Conservation (phyloP, 2,888 invertebrate genomes). For the Diplolepis rosae region DNA sequence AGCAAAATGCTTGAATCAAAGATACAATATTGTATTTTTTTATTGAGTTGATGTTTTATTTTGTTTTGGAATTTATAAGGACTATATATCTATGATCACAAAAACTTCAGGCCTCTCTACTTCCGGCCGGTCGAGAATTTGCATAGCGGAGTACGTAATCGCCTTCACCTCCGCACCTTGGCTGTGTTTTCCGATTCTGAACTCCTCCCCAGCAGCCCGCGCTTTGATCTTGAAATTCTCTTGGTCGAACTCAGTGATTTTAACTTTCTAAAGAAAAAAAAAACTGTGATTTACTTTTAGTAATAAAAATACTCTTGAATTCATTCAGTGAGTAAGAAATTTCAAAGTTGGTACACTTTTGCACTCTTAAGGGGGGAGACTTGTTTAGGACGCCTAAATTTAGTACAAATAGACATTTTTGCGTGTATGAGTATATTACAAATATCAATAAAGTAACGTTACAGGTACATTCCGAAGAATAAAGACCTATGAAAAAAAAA, state of each 20-base stretch:
- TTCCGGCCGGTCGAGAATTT: slow-evolving; percentile 84
- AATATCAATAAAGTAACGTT: too few relatives aligned
- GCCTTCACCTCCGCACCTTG: slow-evolving; percentile 99
- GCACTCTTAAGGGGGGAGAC: too few relatives aligned
- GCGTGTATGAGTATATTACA: too few relatives aligned
- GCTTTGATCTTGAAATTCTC: slow-evolving; percentile 88
- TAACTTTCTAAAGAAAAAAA: slow-evolving; percentile 82
- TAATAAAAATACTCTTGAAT: too few relatives aligned
- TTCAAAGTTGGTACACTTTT: too few relatives aligned
- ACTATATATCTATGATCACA: slow-evolving; percentile 97
- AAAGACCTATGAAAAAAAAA: too few relatives aligned
- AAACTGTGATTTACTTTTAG: too few relatives aligned
- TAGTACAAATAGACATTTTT: too few relatives aligned
- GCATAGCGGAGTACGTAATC: slow-evolving; percentile 99
- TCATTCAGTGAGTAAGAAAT: too few relatives aligned
- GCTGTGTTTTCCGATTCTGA: slow-evolving; percentile 93
- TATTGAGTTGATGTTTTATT: background rate
- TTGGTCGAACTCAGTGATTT: slow-evolving; percentile 89
- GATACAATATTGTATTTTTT: background rate
- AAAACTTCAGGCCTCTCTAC: slow-evolving; percentile 88
- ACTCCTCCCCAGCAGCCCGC: slow-evolving; percentile 91
- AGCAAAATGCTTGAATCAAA: background rate
- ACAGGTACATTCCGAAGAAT: too few relatives aligned
- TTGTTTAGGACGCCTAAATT: too few relatives aligned
- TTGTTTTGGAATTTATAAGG: background rate